These are phyloP conservation scores for Asbolus verrucosus DNA, from an alignment of 1,140 invertebrate genomes.

Conservation along the genomic window DNA sequence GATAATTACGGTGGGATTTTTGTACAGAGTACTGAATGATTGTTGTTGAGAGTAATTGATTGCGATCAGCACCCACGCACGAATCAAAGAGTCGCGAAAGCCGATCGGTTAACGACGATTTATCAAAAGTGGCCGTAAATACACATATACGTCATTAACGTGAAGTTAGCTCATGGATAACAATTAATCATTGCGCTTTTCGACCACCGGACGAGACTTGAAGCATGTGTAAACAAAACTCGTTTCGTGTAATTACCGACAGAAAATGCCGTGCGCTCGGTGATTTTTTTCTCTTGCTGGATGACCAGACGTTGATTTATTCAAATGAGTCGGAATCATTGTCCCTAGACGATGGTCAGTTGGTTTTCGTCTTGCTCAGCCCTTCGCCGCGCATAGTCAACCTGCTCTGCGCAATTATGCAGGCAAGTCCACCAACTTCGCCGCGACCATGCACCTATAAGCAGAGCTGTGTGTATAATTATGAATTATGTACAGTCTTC, in stretches of 20 bases:
- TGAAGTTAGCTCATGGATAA: constrained; percentile 7
- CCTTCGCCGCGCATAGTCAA: no score
- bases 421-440: no score
- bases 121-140: background rate
- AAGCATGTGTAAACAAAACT: constrained; percentile 36
- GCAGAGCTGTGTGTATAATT: no score
- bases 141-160: constrained; percentile 8
- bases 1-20: constrained; percentile 62
- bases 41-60: no score
- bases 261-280: background rate
- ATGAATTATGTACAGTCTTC: no score
- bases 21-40: no score
- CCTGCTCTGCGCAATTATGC: no score
- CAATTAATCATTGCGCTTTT: constrained; percentile 10
- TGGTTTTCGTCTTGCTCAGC: no score
- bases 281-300: background rate
- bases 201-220: constrained; percentile 15
- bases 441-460: no score
- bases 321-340: background rate
- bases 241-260: constrained; percentile 12
- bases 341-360: background rate
- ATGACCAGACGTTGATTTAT: constrained; percentile 7
- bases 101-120: background rate
- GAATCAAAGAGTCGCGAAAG: no score
- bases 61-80: background rate